Evolutionary conservation across 2,888 invertebrate genomes (phyloP).

Genomic region (Caenorhabditis japonica): DNA sequence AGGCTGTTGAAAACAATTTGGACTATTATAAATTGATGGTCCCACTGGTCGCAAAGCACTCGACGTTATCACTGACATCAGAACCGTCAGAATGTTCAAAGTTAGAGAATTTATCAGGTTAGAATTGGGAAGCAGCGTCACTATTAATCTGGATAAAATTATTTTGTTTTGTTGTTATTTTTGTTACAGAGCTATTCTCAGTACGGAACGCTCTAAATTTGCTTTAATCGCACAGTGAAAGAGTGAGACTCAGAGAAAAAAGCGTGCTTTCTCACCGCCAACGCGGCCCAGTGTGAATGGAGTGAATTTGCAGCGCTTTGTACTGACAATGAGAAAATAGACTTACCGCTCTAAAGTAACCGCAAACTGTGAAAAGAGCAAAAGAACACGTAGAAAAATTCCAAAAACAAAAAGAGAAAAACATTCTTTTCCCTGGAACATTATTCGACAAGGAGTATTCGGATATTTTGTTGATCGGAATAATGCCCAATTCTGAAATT

Average conservation of each 20-base stretch:
- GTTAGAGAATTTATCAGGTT: slow-evolving; percentile 25
- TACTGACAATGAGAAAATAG: too few relatives aligned
- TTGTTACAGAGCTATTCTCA: too few relatives aligned
- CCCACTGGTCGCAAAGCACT: slow-evolving; percentile 1
- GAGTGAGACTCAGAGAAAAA: too few relatives aligned
- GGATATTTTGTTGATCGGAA: slow-evolving; percentile 4
- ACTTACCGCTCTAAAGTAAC: slow-evolving; percentile 29
- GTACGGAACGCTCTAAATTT: too few relatives aligned
- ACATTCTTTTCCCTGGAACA: slow-evolving; percentile 38
- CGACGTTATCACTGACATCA: slow-evolving; percentile 18
- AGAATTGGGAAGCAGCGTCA: slow-evolving; percentile 21
- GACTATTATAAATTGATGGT: slow-evolving; percentile 7
- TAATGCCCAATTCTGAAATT: slow-evolving; percentile 36
- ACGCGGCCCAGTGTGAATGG: too few relatives aligned
- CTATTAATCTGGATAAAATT: slow-evolving; percentile 9
- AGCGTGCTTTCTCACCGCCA: neutral
- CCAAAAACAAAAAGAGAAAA: slow-evolving; percentile 27
- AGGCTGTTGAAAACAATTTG: slow-evolving; percentile 37
- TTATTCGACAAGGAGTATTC: slow-evolving; percentile 18
- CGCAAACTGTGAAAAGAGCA: slow-evolving; percentile 20
- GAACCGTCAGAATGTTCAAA: slow-evolving; percentile 9
- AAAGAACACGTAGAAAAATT: slow-evolving; percentile 18
- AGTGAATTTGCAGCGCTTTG: too few relatives aligned
- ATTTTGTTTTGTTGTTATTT: too few relatives aligned
- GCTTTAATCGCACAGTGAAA: too few relatives aligned